Evolutionary conservation across 2,888 invertebrate species (phyloP).

Genomic region (Aethes cnicana): DNA sequence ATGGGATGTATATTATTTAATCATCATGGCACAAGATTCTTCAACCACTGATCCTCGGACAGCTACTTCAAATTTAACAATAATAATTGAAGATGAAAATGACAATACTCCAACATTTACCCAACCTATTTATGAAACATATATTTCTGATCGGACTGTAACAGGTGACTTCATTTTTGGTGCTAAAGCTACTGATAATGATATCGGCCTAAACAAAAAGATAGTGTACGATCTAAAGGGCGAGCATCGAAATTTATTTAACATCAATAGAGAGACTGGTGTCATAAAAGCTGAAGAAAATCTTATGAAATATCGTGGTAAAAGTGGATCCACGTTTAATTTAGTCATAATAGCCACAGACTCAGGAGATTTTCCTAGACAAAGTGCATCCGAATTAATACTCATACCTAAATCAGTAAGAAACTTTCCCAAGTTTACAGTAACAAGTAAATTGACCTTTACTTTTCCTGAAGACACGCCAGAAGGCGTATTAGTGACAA

Average conservation of each 20-base stretch:
- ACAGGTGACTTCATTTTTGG: constrained; percentile 95
- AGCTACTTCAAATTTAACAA: constrained; percentile 91
- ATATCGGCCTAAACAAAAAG: constrained; percentile 90
- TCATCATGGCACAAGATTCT: constrained; percentile 93
- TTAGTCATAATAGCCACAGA: constrained; percentile 91
- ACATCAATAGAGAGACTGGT: constrained; percentile 90
- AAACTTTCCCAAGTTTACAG: constrained; percentile 90
- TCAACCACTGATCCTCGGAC: constrained; percentile 92
- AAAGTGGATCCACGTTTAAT: constrained; percentile 84
- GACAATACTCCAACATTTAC: constrained; percentile 92
- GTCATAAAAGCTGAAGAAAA: constrained; percentile 91
- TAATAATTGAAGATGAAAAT: constrained; percentile 90
- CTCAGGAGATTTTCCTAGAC: constrained; percentile 86
- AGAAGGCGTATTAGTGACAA: constrained; percentile 89
- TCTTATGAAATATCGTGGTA: constrained; percentile 79
- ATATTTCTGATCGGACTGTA: constrained; percentile 90
- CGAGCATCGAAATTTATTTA: constrained; percentile 89
- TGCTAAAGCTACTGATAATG: constrained; percentile 92
- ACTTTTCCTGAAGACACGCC: constrained; percentile 90
- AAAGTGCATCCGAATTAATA: constrained; percentile 88
- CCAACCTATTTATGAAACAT: constrained; percentile 88
- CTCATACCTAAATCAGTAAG: constrained; percentile 89
- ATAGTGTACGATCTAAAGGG: constrained; percentile 91
- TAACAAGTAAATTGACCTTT: constrained; percentile 87
- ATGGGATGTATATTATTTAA: constrained; percentile 88